Percentiles rank a stretch among this genome's conserved stretches.
phyloP scores from a whole-genome alignment of 2,797 vertebrate genomes.

The Poliocrania exsul region DNA sequence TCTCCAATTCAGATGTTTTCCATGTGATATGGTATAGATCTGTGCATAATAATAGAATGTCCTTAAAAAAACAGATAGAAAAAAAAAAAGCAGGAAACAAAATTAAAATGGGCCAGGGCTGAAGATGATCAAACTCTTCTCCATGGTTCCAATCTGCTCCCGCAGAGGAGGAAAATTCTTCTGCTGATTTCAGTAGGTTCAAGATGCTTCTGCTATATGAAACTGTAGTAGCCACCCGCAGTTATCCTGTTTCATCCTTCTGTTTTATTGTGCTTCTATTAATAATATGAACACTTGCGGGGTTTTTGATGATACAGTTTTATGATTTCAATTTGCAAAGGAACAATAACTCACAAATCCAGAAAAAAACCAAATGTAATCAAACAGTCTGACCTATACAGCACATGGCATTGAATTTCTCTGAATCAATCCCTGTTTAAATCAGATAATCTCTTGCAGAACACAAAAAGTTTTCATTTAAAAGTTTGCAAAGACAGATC shows the following conservation, averaged over 20 bases:
- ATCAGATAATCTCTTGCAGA: background rate
- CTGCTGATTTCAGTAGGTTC: conserved; percentile 12
- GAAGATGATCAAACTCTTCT: background rate
- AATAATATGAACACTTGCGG: background rate
- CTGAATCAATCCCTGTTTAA: background rate
- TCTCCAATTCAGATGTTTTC: background rate
- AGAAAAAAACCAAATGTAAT: background rate
- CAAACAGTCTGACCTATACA: background rate
- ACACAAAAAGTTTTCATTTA: background rate
- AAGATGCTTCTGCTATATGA: conserved; percentile 24
- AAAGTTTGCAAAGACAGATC: background rate
- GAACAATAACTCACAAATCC: background rate
- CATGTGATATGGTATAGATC: background rate
- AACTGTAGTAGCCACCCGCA: conserved; percentile 42
- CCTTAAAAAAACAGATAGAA: background rate
- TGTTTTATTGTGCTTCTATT: conserved; percentile 36
- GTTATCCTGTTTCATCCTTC: conserved; percentile 45
- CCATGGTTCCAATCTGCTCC: background rate
- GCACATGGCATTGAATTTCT: background rate
- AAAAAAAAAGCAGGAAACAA: background rate
- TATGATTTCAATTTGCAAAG: background rate
- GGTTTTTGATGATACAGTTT: background rate
- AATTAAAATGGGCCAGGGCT: background rate
- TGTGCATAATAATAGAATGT: background rate
- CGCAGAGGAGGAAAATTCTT: background rate